Evolutionary conservation across 1,140 invertebrate genomes (phyloP).

Genomic region (Anoplolepis gracilipes): DNA sequence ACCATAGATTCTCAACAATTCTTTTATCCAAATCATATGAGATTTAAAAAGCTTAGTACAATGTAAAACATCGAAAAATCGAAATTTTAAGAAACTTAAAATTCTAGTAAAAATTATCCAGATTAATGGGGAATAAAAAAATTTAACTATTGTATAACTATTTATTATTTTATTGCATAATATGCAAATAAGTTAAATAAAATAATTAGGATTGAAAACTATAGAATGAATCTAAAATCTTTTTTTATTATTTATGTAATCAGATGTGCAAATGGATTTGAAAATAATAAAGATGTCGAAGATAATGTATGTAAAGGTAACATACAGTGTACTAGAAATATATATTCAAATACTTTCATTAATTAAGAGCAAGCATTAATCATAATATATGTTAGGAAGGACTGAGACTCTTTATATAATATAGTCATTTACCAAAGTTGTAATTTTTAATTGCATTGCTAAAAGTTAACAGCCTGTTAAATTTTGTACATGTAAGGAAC

Average conservation of each 20-base stretch:
- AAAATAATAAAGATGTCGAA: slow-evolving; percentile 30
- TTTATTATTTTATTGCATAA: slow-evolving; percentile 37
- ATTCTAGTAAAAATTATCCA: neutral
- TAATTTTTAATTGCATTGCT: slow-evolving; percentile 54
- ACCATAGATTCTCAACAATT: neutral
- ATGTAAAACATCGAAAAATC: neutral
- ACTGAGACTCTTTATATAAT: slow-evolving; percentile 70
- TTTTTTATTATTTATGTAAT: slow-evolving; percentile 50
- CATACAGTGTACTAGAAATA: slow-evolving; percentile 27
- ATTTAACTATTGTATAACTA: neutral
- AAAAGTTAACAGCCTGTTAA: slow-evolving; percentile 39
- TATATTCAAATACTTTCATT: slow-evolving; percentile 56
- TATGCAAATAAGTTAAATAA: neutral
- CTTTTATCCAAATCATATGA: neutral
- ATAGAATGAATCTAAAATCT: slow-evolving; percentile 4
- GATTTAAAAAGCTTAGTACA: slow-evolving; percentile 1
- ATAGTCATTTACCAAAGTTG: slow-evolving; percentile 77
- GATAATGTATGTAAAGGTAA: slow-evolving; percentile 19
- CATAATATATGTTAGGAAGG: slow-evolving; percentile 58
- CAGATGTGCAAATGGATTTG: slow-evolving; percentile 65
- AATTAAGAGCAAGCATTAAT: slow-evolving; percentile 37
- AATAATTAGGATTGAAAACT: slow-evolving; percentile 25
- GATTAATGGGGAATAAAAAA: neutral
- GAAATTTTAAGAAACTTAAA: neutral
- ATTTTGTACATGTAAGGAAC: neutral